A percentile compares a stretch with the other conserved stretches of the same genome.
Conservation (phyloP, 2,113 vertebrate genomes). For the Mesitornis unicolor region DNA sequence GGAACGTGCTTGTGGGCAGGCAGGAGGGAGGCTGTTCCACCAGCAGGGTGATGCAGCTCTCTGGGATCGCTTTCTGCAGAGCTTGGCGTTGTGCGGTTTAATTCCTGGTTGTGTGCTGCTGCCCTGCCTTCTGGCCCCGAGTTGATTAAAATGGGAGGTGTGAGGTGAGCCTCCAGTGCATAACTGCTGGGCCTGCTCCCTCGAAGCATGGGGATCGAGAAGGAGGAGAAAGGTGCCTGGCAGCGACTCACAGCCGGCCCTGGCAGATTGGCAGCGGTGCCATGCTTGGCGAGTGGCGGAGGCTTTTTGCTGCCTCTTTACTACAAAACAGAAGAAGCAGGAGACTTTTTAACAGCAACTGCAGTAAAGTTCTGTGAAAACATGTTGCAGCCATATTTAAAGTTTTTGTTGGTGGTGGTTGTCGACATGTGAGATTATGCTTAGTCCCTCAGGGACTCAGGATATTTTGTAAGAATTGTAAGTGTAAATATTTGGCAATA, state of each 20-base stretch:
- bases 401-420: constrained; percentile 21
- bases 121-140: not conserved
- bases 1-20: not conserved
- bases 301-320: not conserved
- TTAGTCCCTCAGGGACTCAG: constrained; percentile 36
- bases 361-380: constrained; percentile 8
- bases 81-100: fast-evolving
- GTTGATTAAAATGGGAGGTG: not conserved
- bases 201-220: too few species aligned
- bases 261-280: not conserved
- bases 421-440: constrained; percentile 61
- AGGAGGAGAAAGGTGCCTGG: not conserved
- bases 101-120: not conserved
- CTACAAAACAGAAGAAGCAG: not conserved
- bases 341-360: not conserved
- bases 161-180: not conserved
- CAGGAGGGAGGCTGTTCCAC: not conserved
- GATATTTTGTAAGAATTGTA: constrained; percentile 63
- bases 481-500: constrained; percentile 66
- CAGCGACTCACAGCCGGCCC: not conserved
- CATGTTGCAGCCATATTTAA: constrained; percentile 3
- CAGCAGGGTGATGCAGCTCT: not conserved
- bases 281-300: not conserved
- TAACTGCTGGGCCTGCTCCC: too few species aligned
- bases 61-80: not conserved